Evolutionary conservation across 2,888 invertebrate genomes (phyloP), one percentile per base, ranked within the genome.

Genomic region (Xanthorhoe spadicearia): DNA sequence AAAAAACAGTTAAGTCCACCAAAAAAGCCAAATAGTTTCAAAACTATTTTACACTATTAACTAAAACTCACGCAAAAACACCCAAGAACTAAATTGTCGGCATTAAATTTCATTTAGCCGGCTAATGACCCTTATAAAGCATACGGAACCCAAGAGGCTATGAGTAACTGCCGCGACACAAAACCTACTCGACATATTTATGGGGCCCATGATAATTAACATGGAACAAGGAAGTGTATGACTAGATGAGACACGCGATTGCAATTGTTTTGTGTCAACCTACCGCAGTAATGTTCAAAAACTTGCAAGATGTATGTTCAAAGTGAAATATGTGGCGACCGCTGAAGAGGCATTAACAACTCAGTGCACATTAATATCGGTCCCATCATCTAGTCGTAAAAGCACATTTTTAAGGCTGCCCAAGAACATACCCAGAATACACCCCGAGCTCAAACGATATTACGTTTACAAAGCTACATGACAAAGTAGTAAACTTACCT

Each of bases 91-190:
- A 77, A 79, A 82, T 76, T 74, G 75, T 76, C 68, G 68, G 68
- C 77, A 79, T 83, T 82, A 83, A 82, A 83, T 83, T 82, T 79
- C 80, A 83, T 84, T 85, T 82, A 83, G 77, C 65, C 64, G 75
- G 71, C 76, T 81, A 83, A 84, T 79, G 82, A 84, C 79, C 79
- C 74, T 65, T 73, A 76, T 77, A 78, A 78, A 81, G 77, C 76
- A 75, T 73, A 74, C 72, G 73, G 63, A 70, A 68, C 76, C 73
- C 73, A 63, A 59, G 70, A 72, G 76, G 72, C 66, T 55, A 78
- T 82, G 82, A 85, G 64, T 58, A 69, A 67, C 67, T 50, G 55
- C 60, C 63, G 61, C 64, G 67, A 59, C 74, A 77, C 77, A 77
- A 77, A 77, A 75, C 78, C 67, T 50, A 75, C 73, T 72, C 70